phyloP scores from a whole-genome alignment of 1,140 invertebrate species.

The Drosophila nigrodunni region DNA sequence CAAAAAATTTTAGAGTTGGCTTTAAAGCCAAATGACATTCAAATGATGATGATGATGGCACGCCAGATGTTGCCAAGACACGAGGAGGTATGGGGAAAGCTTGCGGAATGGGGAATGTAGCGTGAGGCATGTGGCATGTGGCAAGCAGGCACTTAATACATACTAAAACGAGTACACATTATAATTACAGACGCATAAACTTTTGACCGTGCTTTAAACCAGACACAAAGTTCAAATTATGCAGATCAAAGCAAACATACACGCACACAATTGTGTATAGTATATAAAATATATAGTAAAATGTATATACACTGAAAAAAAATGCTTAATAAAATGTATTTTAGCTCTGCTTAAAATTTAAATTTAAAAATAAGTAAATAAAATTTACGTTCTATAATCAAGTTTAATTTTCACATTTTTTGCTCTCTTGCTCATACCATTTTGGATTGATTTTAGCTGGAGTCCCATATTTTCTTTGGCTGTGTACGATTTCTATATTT shows the following conservation, averaged over 20 bases:
- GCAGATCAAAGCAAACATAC: conserved; percentile 66
- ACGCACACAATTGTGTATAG: conserved; percentile 11
- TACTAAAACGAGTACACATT: conserved; percentile 63
- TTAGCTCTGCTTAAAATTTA: too few relatives aligned
- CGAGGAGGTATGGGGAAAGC: too few relatives aligned
- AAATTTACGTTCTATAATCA: too few relatives aligned
- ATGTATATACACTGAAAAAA: conserved; percentile 12
- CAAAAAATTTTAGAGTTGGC: conserved; percentile 1
- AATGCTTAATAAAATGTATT: too few relatives aligned
- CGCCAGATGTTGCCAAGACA: conserved; percentile 53
- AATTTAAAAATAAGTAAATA: too few relatives aligned
- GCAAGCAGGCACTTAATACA: conserved; percentile 54
- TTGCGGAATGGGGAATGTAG: background rate
- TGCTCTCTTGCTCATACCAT: too few relatives aligned
- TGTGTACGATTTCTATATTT: conserved; percentile 5
- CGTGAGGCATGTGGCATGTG: conserved; percentile 5
- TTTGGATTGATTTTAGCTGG: too few relatives aligned
- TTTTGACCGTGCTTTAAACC: conserved; percentile 54
- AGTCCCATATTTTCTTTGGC: too few relatives aligned
- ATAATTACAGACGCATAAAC: conserved; percentile 74
- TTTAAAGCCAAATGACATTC: conserved; percentile 31
- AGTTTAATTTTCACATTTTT: too few relatives aligned
- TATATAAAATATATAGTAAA: background rate
- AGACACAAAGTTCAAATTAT: conserved; percentile 40
- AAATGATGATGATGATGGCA: conserved; percentile 43